phyloP scores from a whole-genome alignment of 2,113 vertebrate species.

The Todiramphus chloris region DNA sequence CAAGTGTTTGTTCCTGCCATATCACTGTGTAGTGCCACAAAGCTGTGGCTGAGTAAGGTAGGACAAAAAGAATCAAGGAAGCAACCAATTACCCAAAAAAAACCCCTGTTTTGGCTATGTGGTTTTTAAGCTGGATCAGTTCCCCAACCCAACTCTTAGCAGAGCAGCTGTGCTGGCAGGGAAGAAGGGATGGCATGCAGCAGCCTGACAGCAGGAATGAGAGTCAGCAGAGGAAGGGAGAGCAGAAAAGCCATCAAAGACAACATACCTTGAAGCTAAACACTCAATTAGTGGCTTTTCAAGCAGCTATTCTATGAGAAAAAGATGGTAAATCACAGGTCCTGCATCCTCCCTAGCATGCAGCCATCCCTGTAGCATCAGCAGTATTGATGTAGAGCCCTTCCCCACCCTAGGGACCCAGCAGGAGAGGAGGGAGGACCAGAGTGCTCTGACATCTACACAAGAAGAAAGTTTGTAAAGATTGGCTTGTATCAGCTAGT shows the following conservation, averaged over 20 bases:
- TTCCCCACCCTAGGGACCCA: not conserved
- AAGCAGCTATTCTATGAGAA: not conserved
- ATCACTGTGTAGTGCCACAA: not conserved
- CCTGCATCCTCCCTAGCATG: not conserved
- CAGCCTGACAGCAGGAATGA: not conserved
- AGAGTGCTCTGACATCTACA: not conserved
- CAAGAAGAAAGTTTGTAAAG: not conserved
- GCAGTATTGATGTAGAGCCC: rapidly evolving
- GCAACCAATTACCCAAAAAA: not conserved
- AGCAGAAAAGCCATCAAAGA: not conserved
- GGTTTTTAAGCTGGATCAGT: not conserved
- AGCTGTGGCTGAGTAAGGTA: not conserved
- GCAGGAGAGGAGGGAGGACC: not conserved
- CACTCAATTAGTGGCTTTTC: not conserved
- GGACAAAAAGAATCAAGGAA: not conserved
- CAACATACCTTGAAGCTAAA: not conserved
- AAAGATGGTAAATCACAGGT: not conserved
- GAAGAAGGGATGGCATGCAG: not conserved
- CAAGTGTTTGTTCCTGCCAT: not conserved
- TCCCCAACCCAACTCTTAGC: not conserved
- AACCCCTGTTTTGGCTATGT: not conserved
- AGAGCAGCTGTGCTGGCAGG: conserved; percentile 24
- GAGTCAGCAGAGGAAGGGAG: not conserved
- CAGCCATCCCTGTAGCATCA: not conserved
- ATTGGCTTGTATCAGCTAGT: not conserved